Base-by-base conservation (phyloP, 2,797 vertebrate genomes). In the Chromis chromis region DNA sequence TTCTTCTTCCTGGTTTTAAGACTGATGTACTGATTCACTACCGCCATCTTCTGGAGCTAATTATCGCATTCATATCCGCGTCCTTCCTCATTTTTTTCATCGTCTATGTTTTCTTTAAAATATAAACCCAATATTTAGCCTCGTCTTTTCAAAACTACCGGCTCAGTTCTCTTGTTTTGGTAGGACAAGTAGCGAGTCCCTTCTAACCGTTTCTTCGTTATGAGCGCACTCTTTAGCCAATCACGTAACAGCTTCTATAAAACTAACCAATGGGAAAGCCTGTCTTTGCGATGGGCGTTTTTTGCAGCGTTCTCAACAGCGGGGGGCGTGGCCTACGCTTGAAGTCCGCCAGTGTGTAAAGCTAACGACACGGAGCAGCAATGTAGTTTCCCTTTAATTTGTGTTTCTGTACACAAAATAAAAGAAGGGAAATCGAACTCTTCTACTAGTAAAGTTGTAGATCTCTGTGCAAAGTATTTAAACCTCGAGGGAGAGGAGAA, bases 31-130 rank as follows among this genome's bases (percentile, higher is more conserved):
- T 16, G n/a, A 9, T 4, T 79, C 65, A 8, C 9, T 79, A 40
- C 61, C 24, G 87, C 84, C 81, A 64, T 22, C 72, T 71, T 25
- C 17, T 68, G 85, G 70, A 24, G 10, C 2, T n/a, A 33, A 1
- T 1, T 16, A 1, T n/a, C 0, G 3, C 14, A 25, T 36, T 36
- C 3, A 10, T 36, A 11, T 36, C 33, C 10, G 33, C 3, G 9
- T 36, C 10, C 3, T 2, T 13, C 0, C 4, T 56, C 2, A 11
- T 9, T 63, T 17, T 24, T 22, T 25, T 53, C 24, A 17, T 39
- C 2, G 10, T n/a, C 4, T 14, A 11, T 16, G 4, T 49, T 21
- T 57, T 27, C 1, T n/a, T 4, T 4, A 14, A 24, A 17, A 25
- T 21, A 52, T 65, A 7, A 48, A 4, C 28, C 1, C 1, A 0